Percentiles rank a stretch among this genome's conserved stretches.
These are phyloP conservation scores for Nephrotoma flavescens DNA, from an alignment of 2,888 invertebrate genomes.

Conservation along the genomic window DNA sequence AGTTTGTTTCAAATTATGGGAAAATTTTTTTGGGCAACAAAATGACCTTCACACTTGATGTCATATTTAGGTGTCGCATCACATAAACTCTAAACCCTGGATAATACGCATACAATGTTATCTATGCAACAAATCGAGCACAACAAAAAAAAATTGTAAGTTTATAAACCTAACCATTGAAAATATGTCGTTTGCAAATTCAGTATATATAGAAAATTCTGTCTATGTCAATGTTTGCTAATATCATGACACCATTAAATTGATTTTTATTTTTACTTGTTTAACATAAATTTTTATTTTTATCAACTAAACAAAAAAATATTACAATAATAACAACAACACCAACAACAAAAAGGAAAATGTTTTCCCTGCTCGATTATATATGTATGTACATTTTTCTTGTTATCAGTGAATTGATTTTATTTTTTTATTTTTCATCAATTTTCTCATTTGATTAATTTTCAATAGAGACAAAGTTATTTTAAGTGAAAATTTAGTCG, in stretches of 20 bases:
- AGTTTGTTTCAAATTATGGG: background rate
- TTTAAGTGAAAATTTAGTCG: background rate
- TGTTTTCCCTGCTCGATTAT: background rate
- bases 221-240: background rate
- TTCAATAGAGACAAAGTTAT: background rate
- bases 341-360: background rate
- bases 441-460: background rate
- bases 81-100: background rate
- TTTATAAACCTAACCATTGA: background rate
- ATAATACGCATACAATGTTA: background rate
- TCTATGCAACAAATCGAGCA: background rate
- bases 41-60: background rate
- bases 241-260: background rate
- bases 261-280: background rate
- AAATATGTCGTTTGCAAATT: background rate
- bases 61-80: background rate
- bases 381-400: background rate
- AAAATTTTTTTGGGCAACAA: background rate
- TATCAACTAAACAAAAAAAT: background rate
- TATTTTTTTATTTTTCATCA: background rate
- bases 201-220: background rate
- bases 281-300: background rate
- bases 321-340: background rate
- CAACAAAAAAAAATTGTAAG: background rate
- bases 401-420: background rate